Conservation (phyloP, 2,797 vertebrate species). For the Iguana delicatissima region DNA sequence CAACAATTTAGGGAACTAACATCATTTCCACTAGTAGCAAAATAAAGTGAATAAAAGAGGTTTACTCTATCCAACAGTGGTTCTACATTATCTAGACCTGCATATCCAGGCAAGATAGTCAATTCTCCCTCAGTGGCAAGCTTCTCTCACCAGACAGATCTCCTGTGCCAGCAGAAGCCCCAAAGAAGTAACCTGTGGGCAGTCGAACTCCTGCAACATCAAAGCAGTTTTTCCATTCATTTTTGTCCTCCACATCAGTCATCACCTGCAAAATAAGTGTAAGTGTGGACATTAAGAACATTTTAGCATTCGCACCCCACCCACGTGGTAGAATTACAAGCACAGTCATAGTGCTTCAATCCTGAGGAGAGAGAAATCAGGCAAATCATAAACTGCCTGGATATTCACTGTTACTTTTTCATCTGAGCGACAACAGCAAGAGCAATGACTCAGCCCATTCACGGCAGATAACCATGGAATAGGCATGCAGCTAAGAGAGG, state of each 20-base stretch:
- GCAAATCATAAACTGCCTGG: neutral
- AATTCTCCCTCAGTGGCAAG: neutral
- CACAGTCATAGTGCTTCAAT: neutral
- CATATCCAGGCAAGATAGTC: neutral
- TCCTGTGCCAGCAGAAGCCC: slow-evolving; percentile 95
- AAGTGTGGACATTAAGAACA: neutral
- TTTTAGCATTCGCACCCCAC: neutral
- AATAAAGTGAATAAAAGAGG: neutral
- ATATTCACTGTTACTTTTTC: neutral
- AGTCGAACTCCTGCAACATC: slow-evolving; percentile 94
- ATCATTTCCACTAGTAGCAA: neutral
- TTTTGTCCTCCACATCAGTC: slow-evolving; percentile 94
- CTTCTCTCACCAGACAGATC: slow-evolving; percentile 90
- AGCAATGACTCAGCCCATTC: neutral
- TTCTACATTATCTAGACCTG: neutral
- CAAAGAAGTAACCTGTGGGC: slow-evolving; percentile 96
- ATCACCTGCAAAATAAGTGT: slow-evolving; percentile 84
- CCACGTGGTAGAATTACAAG: neutral
- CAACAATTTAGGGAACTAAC: neutral
- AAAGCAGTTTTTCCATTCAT: slow-evolving; percentile 97
- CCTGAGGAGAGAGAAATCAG: neutral
- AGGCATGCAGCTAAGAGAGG: accelerated
- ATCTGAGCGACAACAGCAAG: neutral
- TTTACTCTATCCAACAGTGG: neutral
- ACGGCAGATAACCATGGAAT: neutral